Conservation (phyloP, 2,797 vertebrate species). For the Dermochelys coriacea region DNA sequence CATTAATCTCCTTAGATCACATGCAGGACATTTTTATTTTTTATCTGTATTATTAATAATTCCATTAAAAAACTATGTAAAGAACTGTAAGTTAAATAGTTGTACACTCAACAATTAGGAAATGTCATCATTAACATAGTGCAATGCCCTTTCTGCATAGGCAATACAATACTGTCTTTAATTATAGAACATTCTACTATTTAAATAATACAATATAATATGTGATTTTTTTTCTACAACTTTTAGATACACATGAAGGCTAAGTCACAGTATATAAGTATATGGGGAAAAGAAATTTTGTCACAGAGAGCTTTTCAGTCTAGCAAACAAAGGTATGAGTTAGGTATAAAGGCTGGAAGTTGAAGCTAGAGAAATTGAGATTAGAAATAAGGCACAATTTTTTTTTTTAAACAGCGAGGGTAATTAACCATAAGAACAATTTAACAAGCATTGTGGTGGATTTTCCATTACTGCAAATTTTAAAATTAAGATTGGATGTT, state of each 20-base stretch:
- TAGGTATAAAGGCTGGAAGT: background rate
- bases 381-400: background rate
- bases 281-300: background rate
- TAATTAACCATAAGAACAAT: background rate
- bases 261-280: background rate
- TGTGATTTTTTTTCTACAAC: background rate
- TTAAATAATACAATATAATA: background rate
- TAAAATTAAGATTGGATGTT: background rate
- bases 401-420: background rate
- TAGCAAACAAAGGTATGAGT: background rate
- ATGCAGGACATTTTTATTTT: background rate
- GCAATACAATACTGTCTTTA: background rate
- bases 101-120: background rate
- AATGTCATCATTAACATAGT: background rate
- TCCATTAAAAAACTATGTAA: background rate
- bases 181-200: background rate
- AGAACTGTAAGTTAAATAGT: background rate
- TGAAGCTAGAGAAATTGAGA: background rate
- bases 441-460: background rate
- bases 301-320: background rate
- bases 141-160: background rate
- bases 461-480: background rate
- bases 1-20: background rate
- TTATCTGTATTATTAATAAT: background rate
- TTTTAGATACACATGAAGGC: background rate